phyloP scores from a whole-genome alignment of 2,113 vertebrate species.

The Columba janthina region DNA sequence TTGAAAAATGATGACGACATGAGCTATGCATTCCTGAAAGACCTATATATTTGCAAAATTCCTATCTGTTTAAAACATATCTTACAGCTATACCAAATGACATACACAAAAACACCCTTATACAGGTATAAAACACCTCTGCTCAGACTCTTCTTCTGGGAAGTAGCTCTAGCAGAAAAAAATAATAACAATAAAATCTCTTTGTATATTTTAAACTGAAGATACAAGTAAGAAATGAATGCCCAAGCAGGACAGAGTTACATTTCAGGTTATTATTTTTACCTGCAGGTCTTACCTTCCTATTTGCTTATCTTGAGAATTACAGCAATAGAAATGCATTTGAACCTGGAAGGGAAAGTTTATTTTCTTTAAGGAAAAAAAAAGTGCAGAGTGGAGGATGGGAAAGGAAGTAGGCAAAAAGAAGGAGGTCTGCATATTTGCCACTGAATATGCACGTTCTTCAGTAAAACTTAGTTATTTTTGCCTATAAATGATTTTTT shows the following conservation, averaged over 20 bases:
- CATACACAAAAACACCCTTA: not conserved
- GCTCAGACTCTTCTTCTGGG: not conserved
- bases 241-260: not conserved
- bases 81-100: not conserved
- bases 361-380: not conserved
- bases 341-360: not conserved
- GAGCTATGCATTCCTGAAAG: not conserved
- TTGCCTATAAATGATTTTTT: not conserved
- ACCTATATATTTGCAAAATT: slow-evolving; percentile 6
- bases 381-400: not conserved
- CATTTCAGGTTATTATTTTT: not conserved
- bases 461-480: not conserved
- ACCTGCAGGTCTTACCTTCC: not conserved
- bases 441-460: slow-evolving; percentile 4
- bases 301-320: not conserved
- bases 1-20: not conserved
- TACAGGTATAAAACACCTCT: not conserved
- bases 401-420: slow-evolving; percentile 31
- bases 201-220: not conserved
- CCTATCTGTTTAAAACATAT: not conserved
- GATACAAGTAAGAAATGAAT: not conserved
- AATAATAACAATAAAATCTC: not conserved
- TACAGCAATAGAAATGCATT: not conserved
- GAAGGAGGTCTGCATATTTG: not conserved
- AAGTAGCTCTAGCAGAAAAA: not conserved